phyloP scores from a whole-genome alignment of 2,888 invertebrate species.

The Abrostola triplasia region DNA sequence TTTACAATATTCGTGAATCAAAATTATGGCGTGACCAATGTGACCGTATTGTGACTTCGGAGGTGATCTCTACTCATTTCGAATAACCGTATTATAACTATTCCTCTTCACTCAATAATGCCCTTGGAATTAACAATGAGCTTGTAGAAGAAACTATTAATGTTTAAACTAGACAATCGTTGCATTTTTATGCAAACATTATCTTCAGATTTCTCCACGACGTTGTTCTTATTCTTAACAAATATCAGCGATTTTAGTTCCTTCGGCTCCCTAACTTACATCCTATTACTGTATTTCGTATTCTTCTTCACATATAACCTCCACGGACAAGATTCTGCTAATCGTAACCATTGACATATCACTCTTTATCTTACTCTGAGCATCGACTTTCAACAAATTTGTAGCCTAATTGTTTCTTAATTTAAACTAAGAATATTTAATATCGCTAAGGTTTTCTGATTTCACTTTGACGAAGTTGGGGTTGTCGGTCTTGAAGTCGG shows the following conservation, averaged over 20 bases:
- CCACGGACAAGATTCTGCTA: slow-evolving; percentile 43
- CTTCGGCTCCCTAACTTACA: slow-evolving; percentile 37
- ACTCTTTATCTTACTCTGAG: slow-evolving; percentile 58
- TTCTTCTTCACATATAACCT: slow-evolving; percentile 31
- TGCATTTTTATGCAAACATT: slow-evolving; percentile 30
- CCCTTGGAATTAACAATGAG: slow-evolving; percentile 38
- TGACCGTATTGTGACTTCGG: slow-evolving; percentile 24
- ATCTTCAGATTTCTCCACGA: slow-evolving; percentile 22
- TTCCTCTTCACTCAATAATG: slow-evolving; percentile 45
- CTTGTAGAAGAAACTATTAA: slow-evolving; percentile 52
- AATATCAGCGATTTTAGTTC: slow-evolving; percentile 9
- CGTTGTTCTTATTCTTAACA: slow-evolving; percentile 19
- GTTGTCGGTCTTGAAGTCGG: slow-evolving; percentile 92
- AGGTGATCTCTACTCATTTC: slow-evolving; percentile 50
- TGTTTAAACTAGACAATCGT: slow-evolving; percentile 21
- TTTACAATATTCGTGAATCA: background rate
- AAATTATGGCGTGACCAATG: slow-evolving; percentile 9
- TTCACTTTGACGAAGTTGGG: slow-evolving; percentile 85
- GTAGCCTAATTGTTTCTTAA: slow-evolving; percentile 50
- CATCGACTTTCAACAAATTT: slow-evolving; percentile 56
- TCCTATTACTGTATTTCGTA: slow-evolving; percentile 57
- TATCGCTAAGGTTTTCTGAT: slow-evolving; percentile 72
- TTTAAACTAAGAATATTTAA: slow-evolving; percentile 74
- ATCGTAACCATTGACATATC: slow-evolving; percentile 52
- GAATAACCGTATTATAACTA: slow-evolving; percentile 46